These are phyloP conservation scores for Tenodera sinensis DNA, from an alignment of 2,888 invertebrate species.

Conservation along the genomic window DNA sequence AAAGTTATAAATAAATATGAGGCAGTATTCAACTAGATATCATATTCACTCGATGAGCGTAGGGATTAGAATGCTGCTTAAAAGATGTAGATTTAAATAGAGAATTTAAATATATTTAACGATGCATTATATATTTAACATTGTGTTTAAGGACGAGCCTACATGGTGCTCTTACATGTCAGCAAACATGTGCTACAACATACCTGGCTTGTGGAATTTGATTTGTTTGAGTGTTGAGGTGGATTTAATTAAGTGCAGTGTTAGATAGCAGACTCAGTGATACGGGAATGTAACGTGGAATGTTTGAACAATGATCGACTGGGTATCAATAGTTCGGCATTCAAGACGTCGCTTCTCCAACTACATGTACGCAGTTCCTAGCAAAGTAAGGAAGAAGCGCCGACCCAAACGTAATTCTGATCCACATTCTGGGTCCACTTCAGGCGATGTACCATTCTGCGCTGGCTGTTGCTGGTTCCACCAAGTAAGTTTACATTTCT, in stretches of 20 bases:
- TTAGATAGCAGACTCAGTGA: background rate
- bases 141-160: no score
- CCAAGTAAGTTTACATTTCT: conserved; percentile 31
- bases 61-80: no score
- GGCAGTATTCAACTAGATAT: no score
- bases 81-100: no score
- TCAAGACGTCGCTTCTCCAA: conserved; percentile 67
- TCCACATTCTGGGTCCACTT: conserved; percentile 12
- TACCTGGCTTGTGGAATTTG: background rate
- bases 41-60: no score
- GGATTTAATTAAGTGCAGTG: background rate
- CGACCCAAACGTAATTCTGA: conserved; percentile 40
- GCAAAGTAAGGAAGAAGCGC: conserved; percentile 59
- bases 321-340: conserved; percentile 72
- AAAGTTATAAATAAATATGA: no score
- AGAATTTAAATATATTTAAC: no score
- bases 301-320: conserved; percentile 60
- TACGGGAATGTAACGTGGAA: background rate
- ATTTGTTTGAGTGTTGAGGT: background rate
- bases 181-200: background rate
- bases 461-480: conserved; percentile 48
- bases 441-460: conserved; percentile 30
- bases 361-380: conserved; percentile 63
- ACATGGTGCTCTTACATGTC: background rate
- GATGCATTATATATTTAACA: no score